Conservation (phyloP, 1,140 invertebrate species). For the Chelonus insularis region DNA sequence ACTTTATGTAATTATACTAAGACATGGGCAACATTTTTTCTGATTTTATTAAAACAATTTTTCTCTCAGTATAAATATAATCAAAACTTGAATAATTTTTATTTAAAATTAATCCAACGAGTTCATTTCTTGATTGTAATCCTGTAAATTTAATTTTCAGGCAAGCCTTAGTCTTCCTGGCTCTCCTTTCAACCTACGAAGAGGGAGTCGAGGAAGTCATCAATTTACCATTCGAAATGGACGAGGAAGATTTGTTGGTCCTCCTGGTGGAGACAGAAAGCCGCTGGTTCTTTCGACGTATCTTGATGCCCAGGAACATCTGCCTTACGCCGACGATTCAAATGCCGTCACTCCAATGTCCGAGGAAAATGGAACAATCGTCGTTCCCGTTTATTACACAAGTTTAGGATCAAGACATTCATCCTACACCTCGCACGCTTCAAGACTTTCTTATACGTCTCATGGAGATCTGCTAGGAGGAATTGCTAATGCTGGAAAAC, state of each 20-base stretch:
- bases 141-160: slow-evolving; percentile 63
- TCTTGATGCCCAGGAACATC: slow-evolving; percentile 92
- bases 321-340: slow-evolving; percentile 96
- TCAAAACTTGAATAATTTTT: background rate
- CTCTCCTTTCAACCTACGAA: slow-evolving; percentile 90
- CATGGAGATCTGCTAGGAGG: slow-evolving; percentile 85
- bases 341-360: slow-evolving; percentile 97
- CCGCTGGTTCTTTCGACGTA: slow-evolving; percentile 92
- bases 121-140: background rate
- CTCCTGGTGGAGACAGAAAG: slow-evolving; percentile 83
- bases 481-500: slow-evolving; percentile 67
- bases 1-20: no score
- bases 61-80: no score
- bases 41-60: no score
- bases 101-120: no score
- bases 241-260: slow-evolving; percentile 65
- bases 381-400: slow-evolving; percentile 85
- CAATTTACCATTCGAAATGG: slow-evolving; percentile 88
- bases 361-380: slow-evolving; percentile 94
- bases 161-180: slow-evolving; percentile 94
- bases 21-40: no score
- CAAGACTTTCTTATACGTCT: slow-evolving; percentile 88
- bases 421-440: slow-evolving; percentile 92
- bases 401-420: slow-evolving; percentile 86
- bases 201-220: slow-evolving; percentile 86